Evolutionary conservation across 1,140 invertebrate species (phyloP), one percentile per base, ranked within the genome.

Genomic region (Drosophila kikkawai): DNA sequence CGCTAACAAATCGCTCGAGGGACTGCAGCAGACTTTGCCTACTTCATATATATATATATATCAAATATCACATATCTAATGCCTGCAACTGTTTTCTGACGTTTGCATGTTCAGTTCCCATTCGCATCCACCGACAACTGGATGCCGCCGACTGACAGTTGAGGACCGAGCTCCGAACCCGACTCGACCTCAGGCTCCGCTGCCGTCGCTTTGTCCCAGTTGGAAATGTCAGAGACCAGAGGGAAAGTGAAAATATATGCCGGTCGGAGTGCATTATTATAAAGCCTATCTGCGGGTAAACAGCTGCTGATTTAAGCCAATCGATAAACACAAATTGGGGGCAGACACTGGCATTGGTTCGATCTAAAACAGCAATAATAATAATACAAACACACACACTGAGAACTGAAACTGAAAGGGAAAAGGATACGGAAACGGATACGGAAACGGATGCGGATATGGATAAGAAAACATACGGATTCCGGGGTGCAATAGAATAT

Each of bases 91-190:
- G 80, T 80, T 80, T 36, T 9, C 71, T 90, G 85, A 90, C 85
- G 85, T 90, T 88, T 90, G 85, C 85, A 88, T 88, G 85, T 83
- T 73, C 66, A 65, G 70, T 67, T 90, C 56, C 85, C 85, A 88
- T 88, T 88, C 83, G 69, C 65, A 71, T 57, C 50, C 64, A 56
- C 67, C 63, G 67, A 70, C 64, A 70, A 70, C 76, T 64, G 73
- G 74, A 69, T 71, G 48, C 48, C 48, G 84, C 44, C 71, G 26
- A 45, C 69, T 86, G 82, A 84, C 82, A 84, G 82, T 60, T 44
- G 45, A 73, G 78, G 11, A 55, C 60, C 66, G 66, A 47, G 53
- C 64, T 57, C 64, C 34, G 64, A 34, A 65, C 29, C 36, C 42
- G 36, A 60, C 59, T 60, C 48, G 53, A 61, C 34, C 71, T 42